Evolutionary conservation across 2,113 vertebrate genomes (phyloP), one percentile per base, ranked within the genome.

Genomic region (Aspiorhynchus laticeps): DNA sequence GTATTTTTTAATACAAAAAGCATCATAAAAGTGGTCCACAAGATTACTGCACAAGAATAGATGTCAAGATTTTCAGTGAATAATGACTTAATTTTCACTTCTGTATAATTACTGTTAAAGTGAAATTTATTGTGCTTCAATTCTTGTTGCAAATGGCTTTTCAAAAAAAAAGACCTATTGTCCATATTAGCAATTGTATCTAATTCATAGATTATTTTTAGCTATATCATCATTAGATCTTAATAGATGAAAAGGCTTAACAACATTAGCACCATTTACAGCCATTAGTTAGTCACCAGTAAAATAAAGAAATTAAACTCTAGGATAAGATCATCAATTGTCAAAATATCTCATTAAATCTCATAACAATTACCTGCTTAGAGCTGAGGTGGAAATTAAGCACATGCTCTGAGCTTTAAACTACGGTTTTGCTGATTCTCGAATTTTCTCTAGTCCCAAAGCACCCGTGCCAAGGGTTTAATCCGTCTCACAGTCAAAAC

Each of bases 361-460:
- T 33, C 33, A 33, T 31, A 78, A 59, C 31, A 12, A 59, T 76
- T 33, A 14, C 8, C 26, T 78, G 24, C 75, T 53, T 33, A 53
- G 11, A 59, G 51, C 5, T 36, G 21, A 80, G 77, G 51, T 38
- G 77, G 9, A n/a, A 74, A 74, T 43, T 14, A 74, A 74, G 6
- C 77, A 36, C 31, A 59, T 11, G 12, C 6, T 61, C 36, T 38
- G 24, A 26, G 19, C 51, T 79, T 59, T 14, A 59, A 78, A 53
- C 51, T 53, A 33, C 1, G 21, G 10, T 56, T 79, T 36, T 8
- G 33, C 78, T 80, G 78, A 41, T 63, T 80, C 56, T 26, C 7
- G 4, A 38, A 41, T 63, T 15, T 82, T 67, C 61, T 46, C n/a
- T 21, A 43, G 61, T 80, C 56, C 78, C 78, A 63, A 80, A 80